These are phyloP conservation scores for Pammene aurita DNA, from an alignment of 2,888 invertebrate genomes.

Conservation along the genomic window DNA sequence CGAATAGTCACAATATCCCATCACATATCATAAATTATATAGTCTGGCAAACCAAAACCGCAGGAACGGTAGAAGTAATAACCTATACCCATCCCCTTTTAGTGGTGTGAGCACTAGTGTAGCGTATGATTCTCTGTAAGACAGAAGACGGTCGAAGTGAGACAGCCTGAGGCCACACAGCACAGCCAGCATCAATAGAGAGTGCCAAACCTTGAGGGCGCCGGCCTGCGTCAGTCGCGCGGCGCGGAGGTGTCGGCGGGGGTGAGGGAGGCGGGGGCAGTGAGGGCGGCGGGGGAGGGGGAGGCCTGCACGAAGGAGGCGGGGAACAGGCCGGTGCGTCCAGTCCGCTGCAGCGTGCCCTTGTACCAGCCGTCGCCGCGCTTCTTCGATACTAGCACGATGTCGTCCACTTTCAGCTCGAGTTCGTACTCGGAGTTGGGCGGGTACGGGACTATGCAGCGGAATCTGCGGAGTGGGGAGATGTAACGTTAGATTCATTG, in stretches of 20 bases:
- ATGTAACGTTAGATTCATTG: neutral
- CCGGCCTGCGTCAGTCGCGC: slow-evolving; percentile 57
- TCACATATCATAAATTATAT: no score
- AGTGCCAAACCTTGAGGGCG: no score
- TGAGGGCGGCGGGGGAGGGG: slow-evolving; percentile 32
- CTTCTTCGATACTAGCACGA: slow-evolving; percentile 95
- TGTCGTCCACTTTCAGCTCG: slow-evolving; percentile 94
- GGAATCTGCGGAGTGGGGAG: slow-evolving; percentile 83
- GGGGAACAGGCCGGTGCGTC: slow-evolving; percentile 96
- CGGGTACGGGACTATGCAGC: slow-evolving; percentile 96
- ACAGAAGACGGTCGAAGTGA: no score
- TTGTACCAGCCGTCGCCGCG: slow-evolving; percentile 98
- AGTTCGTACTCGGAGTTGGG: slow-evolving; percentile 97
- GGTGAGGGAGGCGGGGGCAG: neutral
- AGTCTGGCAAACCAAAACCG: no score
- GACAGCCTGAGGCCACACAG: no score
- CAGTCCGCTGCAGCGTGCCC: slow-evolving; percentile 94
- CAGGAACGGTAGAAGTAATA: no score
- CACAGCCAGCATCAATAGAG: no score
- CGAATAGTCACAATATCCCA: no score
- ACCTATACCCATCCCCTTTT: no score
- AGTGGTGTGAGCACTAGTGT: no score
- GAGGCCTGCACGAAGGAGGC: slow-evolving; percentile 94
- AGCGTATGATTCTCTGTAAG: no score
- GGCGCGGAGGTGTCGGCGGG: slow-evolving; percentile 30